These are phyloP conservation scores for Lepidocyrtoides sp. DNA, from an alignment of 2,888 invertebrate genomes.

Conservation along the genomic window DNA sequence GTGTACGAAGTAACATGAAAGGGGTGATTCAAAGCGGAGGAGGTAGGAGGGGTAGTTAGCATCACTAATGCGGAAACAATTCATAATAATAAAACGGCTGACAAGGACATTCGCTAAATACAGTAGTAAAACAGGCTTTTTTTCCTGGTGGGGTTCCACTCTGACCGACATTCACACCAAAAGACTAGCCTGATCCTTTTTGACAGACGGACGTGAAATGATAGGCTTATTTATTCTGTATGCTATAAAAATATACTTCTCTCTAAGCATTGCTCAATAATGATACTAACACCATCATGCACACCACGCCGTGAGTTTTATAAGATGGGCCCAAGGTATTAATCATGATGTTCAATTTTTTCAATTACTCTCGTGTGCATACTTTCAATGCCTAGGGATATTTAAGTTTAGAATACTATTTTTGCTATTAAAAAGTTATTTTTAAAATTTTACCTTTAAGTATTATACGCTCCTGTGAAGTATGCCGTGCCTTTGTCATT, in stretches of 20 bases:
- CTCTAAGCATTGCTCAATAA: too few relatives aligned
- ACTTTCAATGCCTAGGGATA: too few relatives aligned
- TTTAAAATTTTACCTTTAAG: too few relatives aligned
- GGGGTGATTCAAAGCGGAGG: background rate
- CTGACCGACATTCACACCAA: background rate
- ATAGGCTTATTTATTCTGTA: slow-evolving; percentile 5
- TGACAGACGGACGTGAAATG: slow-evolving; percentile 24
- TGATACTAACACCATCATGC: too few relatives aligned
- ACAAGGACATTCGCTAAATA: background rate
- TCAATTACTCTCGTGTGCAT: too few relatives aligned
- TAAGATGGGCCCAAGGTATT: too few relatives aligned
- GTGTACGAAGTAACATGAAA: background rate
- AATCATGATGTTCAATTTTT: too few relatives aligned
- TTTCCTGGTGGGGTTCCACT: background rate
- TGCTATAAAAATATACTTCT: background rate
- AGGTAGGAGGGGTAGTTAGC: background rate
- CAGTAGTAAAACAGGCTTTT: background rate
- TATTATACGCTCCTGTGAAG: too few relatives aligned
- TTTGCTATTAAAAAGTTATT: too few relatives aligned
- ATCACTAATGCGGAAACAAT: slow-evolving; percentile 11
- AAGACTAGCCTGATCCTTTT: background rate
- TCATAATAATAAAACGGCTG: background rate
- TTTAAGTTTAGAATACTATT: too few relatives aligned
- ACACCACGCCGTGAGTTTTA: too few relatives aligned
- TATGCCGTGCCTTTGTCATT: background rate